Base-by-base conservation (phyloP, 2,888 invertebrate species). In the Aethes cnicana region DNA sequence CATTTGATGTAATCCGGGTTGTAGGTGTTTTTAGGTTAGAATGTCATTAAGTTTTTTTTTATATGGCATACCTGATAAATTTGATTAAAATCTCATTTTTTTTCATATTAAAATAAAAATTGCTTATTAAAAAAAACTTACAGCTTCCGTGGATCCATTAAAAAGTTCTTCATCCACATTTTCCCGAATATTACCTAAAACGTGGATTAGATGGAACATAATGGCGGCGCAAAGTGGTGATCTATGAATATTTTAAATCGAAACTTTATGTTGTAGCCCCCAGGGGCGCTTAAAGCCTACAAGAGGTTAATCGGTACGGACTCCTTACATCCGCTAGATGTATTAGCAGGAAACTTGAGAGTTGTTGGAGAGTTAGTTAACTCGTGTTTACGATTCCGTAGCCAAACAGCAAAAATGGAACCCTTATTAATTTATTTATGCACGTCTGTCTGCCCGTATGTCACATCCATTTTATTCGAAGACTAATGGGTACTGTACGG, bases 231-330 rank as follows among this genome's bases (percentile, higher is more conserved):
- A 42, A 49, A 49, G 49, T 49, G 49, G 35, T 26, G 35, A 30
- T 17, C 18, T 25, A 50, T 50, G 50, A 36, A 50, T 50, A 50
- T 50, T 50, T 50, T 44, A 50, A 50, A 44, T 44, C 50, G 30
- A 44, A 50, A 43, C 43, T 44, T 44, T 28, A 26, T 21, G 32
- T 50, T 43, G n/a, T 12, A 16, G 23, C 21, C 25, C 12, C 18
- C 3, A 30, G 36, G 30, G 43, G 12, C 36, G 41, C 28, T 37
- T 30, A 23, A 5, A 30, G 49, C 49, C 42, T 37, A 18, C 23
- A 7, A 18, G 18, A 37, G 36, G 50, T 44, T 50, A 50, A 50
- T 50, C 50, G 50, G 28, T 44, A 36, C 50, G 28, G 43, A 12
- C 6, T 14, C 18, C 7, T 18, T 9, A 17, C 43, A 37, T 43